Evolutionary conservation across 2,797 vertebrate genomes (phyloP).

Genomic region (Austrolebias charrua): DNA sequence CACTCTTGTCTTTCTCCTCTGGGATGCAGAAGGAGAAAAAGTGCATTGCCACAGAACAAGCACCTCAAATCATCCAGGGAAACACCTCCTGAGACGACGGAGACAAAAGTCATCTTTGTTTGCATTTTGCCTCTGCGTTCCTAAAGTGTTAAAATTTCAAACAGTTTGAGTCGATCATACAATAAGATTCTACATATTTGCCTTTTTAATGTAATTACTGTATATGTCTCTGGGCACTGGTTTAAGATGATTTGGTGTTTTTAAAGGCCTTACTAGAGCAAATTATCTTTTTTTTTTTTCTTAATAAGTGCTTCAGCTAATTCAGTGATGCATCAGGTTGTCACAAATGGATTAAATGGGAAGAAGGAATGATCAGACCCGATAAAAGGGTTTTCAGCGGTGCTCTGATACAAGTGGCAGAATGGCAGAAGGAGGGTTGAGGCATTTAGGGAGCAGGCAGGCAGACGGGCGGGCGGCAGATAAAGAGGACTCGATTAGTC

Average conservation of each 20-base stretch:
- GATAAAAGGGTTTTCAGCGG: conserved; percentile 9
- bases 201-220: too few relatives aligned
- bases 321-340: conserved; percentile 19
- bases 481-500: conserved; percentile 90
- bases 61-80: conserved; percentile 57
- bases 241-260: background rate
- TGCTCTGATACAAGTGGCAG: conserved; percentile 6
- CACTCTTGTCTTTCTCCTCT: conserved; percentile 58
- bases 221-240: too few relatives aligned
- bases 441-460: conserved; percentile 59
- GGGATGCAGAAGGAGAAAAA: conserved; percentile 56
- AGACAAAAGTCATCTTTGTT: conserved; percentile 66
- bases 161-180: conserved; percentile 27
- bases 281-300: background rate
- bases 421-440: conserved; percentile 28
- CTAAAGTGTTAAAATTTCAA: conserved; percentile 42
- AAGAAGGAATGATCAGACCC: conserved; percentile 9
- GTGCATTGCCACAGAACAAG: conserved; percentile 58
- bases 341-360: conserved; percentile 1
- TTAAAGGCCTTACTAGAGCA: background rate
- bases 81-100: conserved; percentile 59
- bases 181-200: too few relatives aligned
- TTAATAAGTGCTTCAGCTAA: conserved; percentile 3
- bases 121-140: conserved; percentile 39
- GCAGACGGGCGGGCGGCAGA: conserved; percentile 80